Evolutionary conservation across 2,113 vertebrate species (phyloP).

Genomic region (Scytalopus superciliaris): DNA sequence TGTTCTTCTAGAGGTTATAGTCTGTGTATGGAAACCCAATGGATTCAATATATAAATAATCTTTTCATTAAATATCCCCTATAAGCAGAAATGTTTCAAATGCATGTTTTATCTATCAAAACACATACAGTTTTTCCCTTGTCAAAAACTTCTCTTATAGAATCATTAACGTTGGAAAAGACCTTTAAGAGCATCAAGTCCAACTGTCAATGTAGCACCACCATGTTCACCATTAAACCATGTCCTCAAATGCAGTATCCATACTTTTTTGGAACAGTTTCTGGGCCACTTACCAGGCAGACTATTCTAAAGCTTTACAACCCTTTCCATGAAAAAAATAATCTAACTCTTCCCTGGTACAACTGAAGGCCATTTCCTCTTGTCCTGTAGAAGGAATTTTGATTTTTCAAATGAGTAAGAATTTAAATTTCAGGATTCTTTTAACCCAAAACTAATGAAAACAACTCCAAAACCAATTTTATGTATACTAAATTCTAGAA

Average conservation of each 20-base stretch:
- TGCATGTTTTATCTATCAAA: neutral
- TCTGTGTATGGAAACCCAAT: neutral
- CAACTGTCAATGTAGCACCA: no score
- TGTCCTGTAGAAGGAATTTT: neutral
- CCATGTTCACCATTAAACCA: neutral
- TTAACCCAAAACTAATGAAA: neutral
- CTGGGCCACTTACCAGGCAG: neutral
- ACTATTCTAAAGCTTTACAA: neutral
- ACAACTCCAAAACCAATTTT: neutral
- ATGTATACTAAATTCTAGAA: neutral
- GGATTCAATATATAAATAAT: neutral
- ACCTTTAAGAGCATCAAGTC: no score
- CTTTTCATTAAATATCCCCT: neutral
- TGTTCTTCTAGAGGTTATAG: neutral
- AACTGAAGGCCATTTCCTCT: neutral
- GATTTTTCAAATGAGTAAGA: neutral
- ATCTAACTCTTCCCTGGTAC: neutral
- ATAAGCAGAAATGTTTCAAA: neutral
- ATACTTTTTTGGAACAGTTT: neutral
- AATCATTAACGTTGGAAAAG: rapidly evolving
- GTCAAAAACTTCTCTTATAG: neutral
- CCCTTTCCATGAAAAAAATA: neutral
- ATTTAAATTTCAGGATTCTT: neutral
- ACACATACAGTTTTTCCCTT: neutral
- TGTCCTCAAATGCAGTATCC: neutral